Evolutionary conservation across 2,113 vertebrate genomes (phyloP).

Genomic region (Anhinga anhinga): DNA sequence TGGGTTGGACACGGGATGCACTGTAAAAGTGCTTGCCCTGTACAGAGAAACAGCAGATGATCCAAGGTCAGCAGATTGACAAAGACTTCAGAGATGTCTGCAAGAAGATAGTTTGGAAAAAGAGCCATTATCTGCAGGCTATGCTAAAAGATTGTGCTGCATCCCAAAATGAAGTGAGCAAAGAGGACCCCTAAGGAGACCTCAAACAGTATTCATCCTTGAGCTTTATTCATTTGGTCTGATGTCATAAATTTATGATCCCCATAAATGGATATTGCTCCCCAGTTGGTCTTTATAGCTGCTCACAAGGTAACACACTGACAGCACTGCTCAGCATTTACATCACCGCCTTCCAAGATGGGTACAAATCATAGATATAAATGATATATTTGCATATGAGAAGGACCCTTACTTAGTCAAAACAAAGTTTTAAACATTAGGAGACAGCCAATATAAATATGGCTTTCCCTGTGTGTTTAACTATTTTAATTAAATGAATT

Average conservation of each 20-base stretch:
- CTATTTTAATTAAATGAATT: background rate
- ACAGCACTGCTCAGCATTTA: background rate
- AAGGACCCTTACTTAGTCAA: background rate
- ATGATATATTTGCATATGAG: background rate
- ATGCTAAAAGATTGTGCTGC: background rate
- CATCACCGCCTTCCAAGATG: background rate
- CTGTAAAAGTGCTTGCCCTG: background rate
- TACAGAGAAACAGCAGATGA: background rate
- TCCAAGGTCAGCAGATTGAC: background rate
- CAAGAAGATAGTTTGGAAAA: background rate
- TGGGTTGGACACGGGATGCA: background rate
- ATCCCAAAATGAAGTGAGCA: background rate
- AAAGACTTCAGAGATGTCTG: background rate
- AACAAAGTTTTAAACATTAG: background rate
- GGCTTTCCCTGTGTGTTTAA: background rate
- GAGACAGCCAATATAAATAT: background rate
- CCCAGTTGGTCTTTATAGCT: background rate
- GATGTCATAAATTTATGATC: background rate
- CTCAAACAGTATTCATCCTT: background rate
- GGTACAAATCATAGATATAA: background rate
- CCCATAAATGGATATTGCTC: background rate
- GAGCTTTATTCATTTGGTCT: background rate
- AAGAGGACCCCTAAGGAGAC: background rate
- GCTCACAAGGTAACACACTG: background rate
- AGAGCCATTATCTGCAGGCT: background rate